Base-by-base conservation (phyloP, 2,888 invertebrate species). In the Yponomeuta evonymella region DNA sequence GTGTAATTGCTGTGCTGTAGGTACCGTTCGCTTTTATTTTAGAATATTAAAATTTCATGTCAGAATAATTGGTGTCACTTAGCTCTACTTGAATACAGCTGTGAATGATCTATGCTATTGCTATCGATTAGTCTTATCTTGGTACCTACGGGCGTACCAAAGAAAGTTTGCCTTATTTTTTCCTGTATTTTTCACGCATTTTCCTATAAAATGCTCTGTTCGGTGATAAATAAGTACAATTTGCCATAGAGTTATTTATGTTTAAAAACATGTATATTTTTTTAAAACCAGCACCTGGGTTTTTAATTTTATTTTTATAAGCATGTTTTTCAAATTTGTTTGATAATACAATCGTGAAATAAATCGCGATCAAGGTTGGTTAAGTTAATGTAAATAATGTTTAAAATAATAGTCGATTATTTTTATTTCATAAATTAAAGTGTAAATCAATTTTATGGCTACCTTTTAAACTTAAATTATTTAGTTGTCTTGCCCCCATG, bases 171-270 rank as follows among this genome's bases (percentile, higher is more conserved):
- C 33, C 33, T 33, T 33, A 4, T 85, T 11, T 70, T 33, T 69
- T 29, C 9, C 48, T 68, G n/a, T n/a, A 67, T n/a, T 48, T 33
- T 43, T 43, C 12, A 12, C 33, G 33, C 48, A 67, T 67, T 48
- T 67, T 65, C 33, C 30, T 70, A 63, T 66, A 43, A 63, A 58
- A 11, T 43, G 48, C 62, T 67, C 69, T 48, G 70, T 73, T 73
- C 75, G 76, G 84, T 85, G 85, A 86, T 85, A 83, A 76, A 75
- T 79, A 86, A 86, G 86, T 86, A 86, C 86, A 86, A 86, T 86
- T 76, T 78, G 80, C 84, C 85, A 84, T 83, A 82, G 79, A 78
- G 12, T 58, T 75, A 75, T 80, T 78, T 79, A 79, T 77, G 77
- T 76, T 77, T 76, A 75, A 23, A 23, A 23, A 23, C 73, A 64